Base-by-base conservation (phyloP, 92 coral and sea anemone genomes). In the Actinernus sp. region DNA sequence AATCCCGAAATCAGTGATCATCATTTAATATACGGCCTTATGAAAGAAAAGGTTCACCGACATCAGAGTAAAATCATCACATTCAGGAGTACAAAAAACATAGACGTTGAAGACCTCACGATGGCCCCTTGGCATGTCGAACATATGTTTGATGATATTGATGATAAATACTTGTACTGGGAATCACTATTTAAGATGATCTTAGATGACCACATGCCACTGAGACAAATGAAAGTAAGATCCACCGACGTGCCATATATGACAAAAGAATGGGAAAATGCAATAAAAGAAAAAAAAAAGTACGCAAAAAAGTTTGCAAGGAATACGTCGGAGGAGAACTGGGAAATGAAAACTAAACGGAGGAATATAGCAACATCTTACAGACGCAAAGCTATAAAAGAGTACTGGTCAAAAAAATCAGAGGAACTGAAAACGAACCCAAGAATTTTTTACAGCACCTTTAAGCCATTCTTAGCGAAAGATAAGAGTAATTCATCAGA, bases 1-100 rank as follows among this genome's bases (percentile, higher is more conserved):
- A 31, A 65, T 19, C 78, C 78, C 6, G 78, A 59, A 63, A 62
- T 62, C n/a, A 53, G 82, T 66, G 88, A 73, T 40, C 88, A 82
- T 45, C 33, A 58, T 45, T 46, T 71, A 13, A 41, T 72, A 4
- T 81, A 63, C 39, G 87, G 87, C 11, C 31, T 81, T 1, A 51
- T 63, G 65, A 63, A 25, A 12, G 50, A 74, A 52, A 31, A 32
- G 30, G 65, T 65, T 17, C 22, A 26, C 25, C 76, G 44, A 39
- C 77, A 71, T 29, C 43, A 26, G 49, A 36, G 66, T 4, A 72
- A 73, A 63, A 50, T 47, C 47, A 53, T 82, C 11, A 34, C 71
- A 4, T 65, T 70, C 31, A 70, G 88, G 21, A 72, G 75, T 31
- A 21, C 51, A 2, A 68, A 83, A 34, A 65, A 63, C 18, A 5